Percentiles rank a stretch among this genome's conserved stretches.
phyloP scores from a whole-genome alignment of 1,140 invertebrate genomes.

The Phymastichus coffea region DNA sequence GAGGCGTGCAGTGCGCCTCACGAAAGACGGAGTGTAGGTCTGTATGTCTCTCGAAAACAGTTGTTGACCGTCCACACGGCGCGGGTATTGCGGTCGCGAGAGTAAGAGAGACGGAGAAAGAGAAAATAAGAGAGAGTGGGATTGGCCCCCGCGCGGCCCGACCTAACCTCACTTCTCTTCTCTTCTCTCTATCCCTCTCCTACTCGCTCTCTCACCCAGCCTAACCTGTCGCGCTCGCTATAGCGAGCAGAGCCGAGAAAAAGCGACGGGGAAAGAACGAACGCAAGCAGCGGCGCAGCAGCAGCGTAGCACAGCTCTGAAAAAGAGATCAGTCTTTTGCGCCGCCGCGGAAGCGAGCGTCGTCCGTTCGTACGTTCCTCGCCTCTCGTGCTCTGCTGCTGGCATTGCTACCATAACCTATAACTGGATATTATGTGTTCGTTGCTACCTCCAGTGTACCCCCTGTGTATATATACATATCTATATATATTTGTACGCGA shows the following conservation, averaged over 20 bases:
- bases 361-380: no score
- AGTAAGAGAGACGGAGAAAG: background rate
- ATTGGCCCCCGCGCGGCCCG: conserved; percentile 1
- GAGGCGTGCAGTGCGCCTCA: background rate
- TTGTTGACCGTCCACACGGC: background rate
- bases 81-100: background rate
- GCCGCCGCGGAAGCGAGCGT: background rate
- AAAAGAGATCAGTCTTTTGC: conserved; percentile 19
- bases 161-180: conserved; percentile 18
- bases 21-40: no score
- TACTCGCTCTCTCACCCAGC: no score
- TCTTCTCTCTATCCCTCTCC: no score
- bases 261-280: conserved; percentile 7
- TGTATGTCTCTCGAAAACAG: conserved; percentile 1
- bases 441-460: no score
- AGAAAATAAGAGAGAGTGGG: background rate
- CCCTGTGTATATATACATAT: no score
- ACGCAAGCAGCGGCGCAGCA: background rate
- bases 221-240: no score
- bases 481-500: no score
- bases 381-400: no score
- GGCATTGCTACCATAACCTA: no score
- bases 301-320: background rate
- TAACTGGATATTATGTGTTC: no score
- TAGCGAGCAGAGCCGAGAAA: background rate